Base-by-base conservation (phyloP, 2,113 vertebrate genomes). In the Phylloscopus trochilus region DNA sequence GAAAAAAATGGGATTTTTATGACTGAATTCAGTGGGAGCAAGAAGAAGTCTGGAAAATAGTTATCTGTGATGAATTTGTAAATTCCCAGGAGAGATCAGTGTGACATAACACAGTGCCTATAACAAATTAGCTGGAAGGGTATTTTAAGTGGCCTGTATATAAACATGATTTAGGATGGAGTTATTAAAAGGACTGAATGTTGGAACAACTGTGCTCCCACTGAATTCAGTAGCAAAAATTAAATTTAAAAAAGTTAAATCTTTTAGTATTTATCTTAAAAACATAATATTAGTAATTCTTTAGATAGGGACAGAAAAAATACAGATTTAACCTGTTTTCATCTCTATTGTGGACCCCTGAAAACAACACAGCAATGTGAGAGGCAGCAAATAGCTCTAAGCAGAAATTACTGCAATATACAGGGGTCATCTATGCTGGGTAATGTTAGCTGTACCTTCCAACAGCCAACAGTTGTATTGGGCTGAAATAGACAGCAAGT, bases 81-180 rank as follows among this genome's bases (percentile, higher is more conserved):
- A 93, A 93, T 87, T 93, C 77, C 81, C 43, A 52, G 52, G 44
- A 72, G 56, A 87, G 35, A 72, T 53, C 84, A 60, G 4, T 66
- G 33, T 90, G 83, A 84, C 87, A 63, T 39, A 95, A 75, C 68
- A 79, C 70, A 94, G 92, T 26, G 51, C 37, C 74, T 73, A 75
- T 83, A 83, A 92, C 63, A 90, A 93, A 95, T 95, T 91, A 91
- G 37, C 69, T 86, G 66, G 74, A 77, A 67, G 66, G 44, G 33
- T 93, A 95, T 94, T 93, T 46, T 91, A 78, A 80, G 26, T 56
- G 41, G 56, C 4, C 19, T 67, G 43, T 77, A 85, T 19, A 44
- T 33, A 30, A 64, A 70, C 47, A 46, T 86, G 47, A 81, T 64
- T 83, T 78, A 92, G 52, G 49, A 59, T 78, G n/a, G 85, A 76